phyloP scores from a whole-genome alignment of 2,888 invertebrate species.

The Scaptomyza flava region DNA sequence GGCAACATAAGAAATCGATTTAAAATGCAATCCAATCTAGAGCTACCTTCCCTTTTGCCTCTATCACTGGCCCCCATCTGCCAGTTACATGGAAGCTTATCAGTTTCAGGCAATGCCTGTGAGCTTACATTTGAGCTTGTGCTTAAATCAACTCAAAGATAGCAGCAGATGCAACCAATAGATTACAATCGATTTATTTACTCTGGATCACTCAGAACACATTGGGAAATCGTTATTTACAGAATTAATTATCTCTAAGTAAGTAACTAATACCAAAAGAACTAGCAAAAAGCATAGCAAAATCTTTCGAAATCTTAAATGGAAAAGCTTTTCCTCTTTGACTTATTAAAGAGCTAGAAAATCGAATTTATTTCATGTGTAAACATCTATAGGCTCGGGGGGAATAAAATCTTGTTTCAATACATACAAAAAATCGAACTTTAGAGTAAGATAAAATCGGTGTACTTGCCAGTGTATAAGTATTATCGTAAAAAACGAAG shows the following conservation, averaged over 20 bases:
- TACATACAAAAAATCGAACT: too few species aligned
- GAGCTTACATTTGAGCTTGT: slow-evolving; percentile 64
- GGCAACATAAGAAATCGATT: slow-evolving; percentile 78
- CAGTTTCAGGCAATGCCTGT: slow-evolving; percentile 52
- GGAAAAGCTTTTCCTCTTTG: too few species aligned
- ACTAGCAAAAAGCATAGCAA: background rate
- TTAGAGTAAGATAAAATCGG: too few species aligned
- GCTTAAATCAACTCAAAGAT: slow-evolving; percentile 60
- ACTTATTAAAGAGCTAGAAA: too few species aligned
- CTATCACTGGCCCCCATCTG: slow-evolving; percentile 50
- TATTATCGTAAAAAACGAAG: too few species aligned
- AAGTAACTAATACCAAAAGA: background rate
- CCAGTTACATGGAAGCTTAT: slow-evolving; percentile 71
- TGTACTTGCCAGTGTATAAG: too few species aligned
- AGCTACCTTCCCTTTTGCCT: slow-evolving; percentile 25
- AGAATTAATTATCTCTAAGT: background rate
- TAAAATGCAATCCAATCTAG: slow-evolving; percentile 42
- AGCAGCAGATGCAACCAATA: slow-evolving; percentile 58
- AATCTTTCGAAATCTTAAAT: background rate
- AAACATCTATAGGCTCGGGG: too few species aligned
- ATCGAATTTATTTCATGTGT: too few species aligned
- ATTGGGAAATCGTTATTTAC: slow-evolving; percentile 9
- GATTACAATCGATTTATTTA: slow-evolving; percentile 31
- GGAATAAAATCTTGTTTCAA: too few species aligned
- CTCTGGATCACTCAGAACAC: background rate